Percentiles rank a stretch among this genome's conserved stretches.
phyloP scores from a whole-genome alignment of 2,797 vertebrate species.

The Spinus pinus region DNA sequence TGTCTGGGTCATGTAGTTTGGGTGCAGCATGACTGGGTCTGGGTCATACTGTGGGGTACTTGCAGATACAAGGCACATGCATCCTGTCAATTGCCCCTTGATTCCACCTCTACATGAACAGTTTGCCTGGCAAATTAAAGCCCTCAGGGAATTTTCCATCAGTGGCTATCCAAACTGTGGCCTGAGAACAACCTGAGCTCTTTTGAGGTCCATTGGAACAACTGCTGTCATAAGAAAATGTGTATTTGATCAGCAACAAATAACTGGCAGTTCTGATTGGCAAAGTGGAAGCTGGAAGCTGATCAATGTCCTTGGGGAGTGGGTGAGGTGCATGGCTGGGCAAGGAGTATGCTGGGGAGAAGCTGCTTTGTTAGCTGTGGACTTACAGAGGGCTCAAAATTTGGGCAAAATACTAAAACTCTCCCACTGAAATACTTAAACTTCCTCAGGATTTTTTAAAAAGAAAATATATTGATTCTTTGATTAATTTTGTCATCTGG shows the following conservation, averaged over 20 bases:
- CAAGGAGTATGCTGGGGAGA: background rate
- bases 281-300: background rate
- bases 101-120: background rate
- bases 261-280: background rate
- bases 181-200: background rate
- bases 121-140: background rate
- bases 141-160: background rate
- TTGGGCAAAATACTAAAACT: background rate
- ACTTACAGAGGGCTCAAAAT: background rate
- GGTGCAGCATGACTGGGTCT: background rate
- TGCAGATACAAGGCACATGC: accelerated
- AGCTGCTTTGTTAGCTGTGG: background rate
- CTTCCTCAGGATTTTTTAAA: background rate
- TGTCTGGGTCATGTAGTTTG: background rate
- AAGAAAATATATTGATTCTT: background rate
- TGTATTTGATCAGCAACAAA: background rate
- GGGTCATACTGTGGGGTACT: background rate
- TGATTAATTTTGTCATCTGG: background rate
- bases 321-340: accelerated
- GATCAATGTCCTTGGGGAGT: background rate
- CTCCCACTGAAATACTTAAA: background rate
- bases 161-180: background rate
- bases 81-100: background rate
- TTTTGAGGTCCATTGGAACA: background rate
- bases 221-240: background rate